Conservation (phyloP, 2,113 vertebrate genomes). For the Antennarius striatus region DNA sequence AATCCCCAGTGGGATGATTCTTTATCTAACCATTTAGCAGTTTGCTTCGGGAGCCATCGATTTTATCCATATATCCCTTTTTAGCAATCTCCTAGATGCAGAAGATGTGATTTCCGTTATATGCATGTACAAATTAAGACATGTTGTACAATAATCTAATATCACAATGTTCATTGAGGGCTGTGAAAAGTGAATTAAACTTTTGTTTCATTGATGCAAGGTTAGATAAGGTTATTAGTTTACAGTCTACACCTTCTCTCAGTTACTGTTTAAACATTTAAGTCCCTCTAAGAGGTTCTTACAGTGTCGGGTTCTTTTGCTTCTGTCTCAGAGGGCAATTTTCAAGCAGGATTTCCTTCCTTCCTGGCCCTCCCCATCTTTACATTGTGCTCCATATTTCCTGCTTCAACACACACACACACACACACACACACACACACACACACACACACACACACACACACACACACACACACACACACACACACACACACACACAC, state of each 20-base stretch:
- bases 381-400: slow-evolving; percentile 82
- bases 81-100: slow-evolving; percentile 3
- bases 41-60: slow-evolving; percentile 5
- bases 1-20: slow-evolving; percentile 39
- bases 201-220: background rate
- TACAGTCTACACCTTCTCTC: slow-evolving; percentile 14
- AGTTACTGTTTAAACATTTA: slow-evolving; percentile 5
- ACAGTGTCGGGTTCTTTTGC: slow-evolving; percentile 56
- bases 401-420: slow-evolving; percentile 55
- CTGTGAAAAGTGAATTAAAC: too few species aligned
- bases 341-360: slow-evolving; percentile 82
- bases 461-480: slow-evolving; percentile 10
- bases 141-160: slow-evolving; percentile 4
- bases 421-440: slow-evolving; percentile 21
- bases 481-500: slow-evolving; percentile 22
- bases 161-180: background rate
- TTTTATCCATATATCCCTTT: slow-evolving; percentile 16
- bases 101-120: slow-evolving; percentile 11
- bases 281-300: slow-evolving; percentile 29
- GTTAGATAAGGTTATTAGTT: background rate
- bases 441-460: slow-evolving; percentile 7
- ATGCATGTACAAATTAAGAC: background rate
- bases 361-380: slow-evolving; percentile 80
- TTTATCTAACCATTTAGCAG: slow-evolving; percentile 23
- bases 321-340: slow-evolving; percentile 74